phyloP scores from a whole-genome alignment of 2,113 vertebrate genomes.

The Pampusana beccarii region DNA sequence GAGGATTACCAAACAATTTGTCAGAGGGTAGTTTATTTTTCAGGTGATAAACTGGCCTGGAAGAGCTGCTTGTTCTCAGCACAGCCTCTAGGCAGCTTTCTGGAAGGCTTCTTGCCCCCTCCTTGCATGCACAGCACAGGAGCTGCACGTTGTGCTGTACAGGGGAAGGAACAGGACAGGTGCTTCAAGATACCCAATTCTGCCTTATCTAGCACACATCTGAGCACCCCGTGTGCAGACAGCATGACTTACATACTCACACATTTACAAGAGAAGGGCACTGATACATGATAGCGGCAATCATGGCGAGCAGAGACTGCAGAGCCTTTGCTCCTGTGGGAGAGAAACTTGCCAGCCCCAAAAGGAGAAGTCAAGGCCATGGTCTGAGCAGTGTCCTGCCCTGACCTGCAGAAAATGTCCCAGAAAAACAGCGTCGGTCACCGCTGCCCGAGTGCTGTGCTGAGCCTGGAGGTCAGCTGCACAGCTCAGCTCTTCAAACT shows the following conservation, averaged over 20 bases:
- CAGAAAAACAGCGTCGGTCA: neutral
- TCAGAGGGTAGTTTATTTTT: neutral
- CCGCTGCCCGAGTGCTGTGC: accelerated
- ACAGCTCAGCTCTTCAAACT: neutral
- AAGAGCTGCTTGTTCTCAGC: neutral
- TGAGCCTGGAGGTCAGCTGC: neutral
- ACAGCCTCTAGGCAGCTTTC: neutral
- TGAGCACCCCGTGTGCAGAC: accelerated
- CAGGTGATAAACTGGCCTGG: neutral
- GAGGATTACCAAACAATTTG: neutral
- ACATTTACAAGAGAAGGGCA: neutral
- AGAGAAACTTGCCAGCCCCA: neutral
- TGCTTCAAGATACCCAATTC: neutral
- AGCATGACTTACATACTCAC: neutral
- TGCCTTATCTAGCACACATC: neutral
- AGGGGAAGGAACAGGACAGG: neutral
- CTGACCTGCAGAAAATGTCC: neutral
- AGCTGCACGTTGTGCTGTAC: accelerated
- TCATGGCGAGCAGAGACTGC: neutral
- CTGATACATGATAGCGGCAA: accelerated
- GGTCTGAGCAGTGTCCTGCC: neutral
- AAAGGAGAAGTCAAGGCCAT: neutral
- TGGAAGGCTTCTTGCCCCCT: neutral
- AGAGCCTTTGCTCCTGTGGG: neutral
- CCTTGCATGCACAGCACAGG: neutral